Evolutionary conservation across 2,797 vertebrate genomes (phyloP).

Genomic region (Lophotriccus pileatus): DNA sequence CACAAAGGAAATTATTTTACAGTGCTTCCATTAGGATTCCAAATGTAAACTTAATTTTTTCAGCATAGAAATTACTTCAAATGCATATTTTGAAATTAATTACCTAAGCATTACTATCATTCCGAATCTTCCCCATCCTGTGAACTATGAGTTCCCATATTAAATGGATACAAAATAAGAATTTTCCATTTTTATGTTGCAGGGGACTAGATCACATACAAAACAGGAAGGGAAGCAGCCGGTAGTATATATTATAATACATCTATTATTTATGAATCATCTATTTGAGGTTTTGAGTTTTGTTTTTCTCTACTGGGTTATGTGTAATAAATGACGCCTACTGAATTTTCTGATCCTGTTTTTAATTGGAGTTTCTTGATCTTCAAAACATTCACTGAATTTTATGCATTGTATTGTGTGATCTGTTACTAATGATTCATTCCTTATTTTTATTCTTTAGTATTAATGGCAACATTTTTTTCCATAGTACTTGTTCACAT

Average conservation of each 20-base stretch:
- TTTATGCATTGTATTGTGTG: not conserved
- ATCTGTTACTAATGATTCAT: not conserved
- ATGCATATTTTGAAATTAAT: not conserved
- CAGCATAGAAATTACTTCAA: not conserved
- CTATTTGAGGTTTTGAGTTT: not conserved
- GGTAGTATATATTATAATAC: not conserved
- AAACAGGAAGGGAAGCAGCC: not conserved
- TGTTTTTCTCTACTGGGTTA: not conserved
- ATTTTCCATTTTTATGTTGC: not conserved
- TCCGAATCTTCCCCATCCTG: not conserved
- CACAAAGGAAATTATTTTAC: not conserved
- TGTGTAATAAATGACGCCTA: not conserved
- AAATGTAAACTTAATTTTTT: not conserved
- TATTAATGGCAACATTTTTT: not conserved
- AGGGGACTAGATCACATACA: not conserved
- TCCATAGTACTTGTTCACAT: not conserved
- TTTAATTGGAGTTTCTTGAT: not conserved
- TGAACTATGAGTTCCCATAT: not conserved
- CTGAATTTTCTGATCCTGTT: not conserved
- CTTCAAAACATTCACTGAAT: not conserved
- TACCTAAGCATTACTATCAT: not conserved
- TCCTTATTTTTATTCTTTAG: not conserved
- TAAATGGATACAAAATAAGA: not conserved
- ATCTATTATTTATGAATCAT: not conserved
- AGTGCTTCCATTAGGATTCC: not conserved